Conservation (phyloP, 1,140 invertebrate genomes). For the Ephestia elutella region DNA sequence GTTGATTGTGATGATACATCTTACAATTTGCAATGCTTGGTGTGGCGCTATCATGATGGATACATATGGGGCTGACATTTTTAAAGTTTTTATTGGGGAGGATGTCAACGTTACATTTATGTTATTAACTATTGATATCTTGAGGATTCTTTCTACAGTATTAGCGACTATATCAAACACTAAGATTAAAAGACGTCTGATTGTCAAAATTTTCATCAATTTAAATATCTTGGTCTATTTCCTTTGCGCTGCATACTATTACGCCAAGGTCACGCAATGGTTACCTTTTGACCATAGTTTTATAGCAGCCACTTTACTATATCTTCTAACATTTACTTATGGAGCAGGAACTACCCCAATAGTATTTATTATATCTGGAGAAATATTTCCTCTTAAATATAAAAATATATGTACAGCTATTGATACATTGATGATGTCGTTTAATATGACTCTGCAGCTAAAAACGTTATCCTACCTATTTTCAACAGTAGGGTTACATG, state of each 20-base stretch:
- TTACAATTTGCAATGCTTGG: too few relatives aligned
- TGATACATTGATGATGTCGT: background rate
- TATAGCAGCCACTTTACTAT: background rate
- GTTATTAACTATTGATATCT: too few relatives aligned
- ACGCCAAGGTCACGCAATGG: background rate
- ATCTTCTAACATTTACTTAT: too few relatives aligned
- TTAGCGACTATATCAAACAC: too few relatives aligned
- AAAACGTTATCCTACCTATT: background rate
- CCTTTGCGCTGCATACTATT: background rate
- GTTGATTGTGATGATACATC: too few relatives aligned
- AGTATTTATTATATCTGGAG: background rate
- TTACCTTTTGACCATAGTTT: background rate
- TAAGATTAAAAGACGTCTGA: background rate
- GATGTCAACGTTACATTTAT: too few relatives aligned
- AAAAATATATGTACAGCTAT: background rate
- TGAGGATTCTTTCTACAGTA: too few relatives aligned
- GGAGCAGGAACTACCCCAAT: background rate
- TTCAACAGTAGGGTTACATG: background rate
- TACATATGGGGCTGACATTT: too few relatives aligned
- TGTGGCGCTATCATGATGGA: too few relatives aligned
- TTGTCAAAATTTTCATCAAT: background rate
- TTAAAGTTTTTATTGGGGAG: too few relatives aligned
- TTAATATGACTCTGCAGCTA: background rate
- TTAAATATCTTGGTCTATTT: background rate
- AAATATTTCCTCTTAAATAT: constrained; percentile 1